Evolutionary conservation across 2,888 invertebrate genomes (phyloP), one percentile per base, ranked within the genome.

Genomic region (Napeogenes sylphis): DNA sequence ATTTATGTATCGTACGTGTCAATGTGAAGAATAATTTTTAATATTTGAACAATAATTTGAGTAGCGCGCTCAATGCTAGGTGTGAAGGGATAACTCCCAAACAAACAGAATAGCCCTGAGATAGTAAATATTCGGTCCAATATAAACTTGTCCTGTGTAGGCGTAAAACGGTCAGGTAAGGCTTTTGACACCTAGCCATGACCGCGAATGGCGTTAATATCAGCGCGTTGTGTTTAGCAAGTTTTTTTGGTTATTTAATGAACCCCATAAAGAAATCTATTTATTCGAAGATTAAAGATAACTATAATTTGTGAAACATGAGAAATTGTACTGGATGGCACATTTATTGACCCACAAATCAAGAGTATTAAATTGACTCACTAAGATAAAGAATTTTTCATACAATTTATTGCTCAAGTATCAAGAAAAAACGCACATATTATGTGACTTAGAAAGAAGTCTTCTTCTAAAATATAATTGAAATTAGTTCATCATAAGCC

Each of bases 171-270:
- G 82, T 79, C 90, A 89, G 90, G 90, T 90, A 90, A 88, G 84
- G 83, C 90, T 90, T 90, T 90, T 90, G 89, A 89, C 90, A 90
- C 90, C 90, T 90, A 86, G 78, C 82, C 75, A 75, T 73, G 76
- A 74, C 79, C 75, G 74, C 74, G 76, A 77, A 76, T 75, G 78
- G 88, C 83, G 90, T 88, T 84, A 87, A 86, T 83, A 80, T 85
- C 82, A 76, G 81, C 88, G 84, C 85, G 76, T 83, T 81, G 77
- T 84, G 81, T 85, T 90, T 90, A 87, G 82, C 87, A 73, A 75
- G 63, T 81, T 85, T 85, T 71, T 88, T 87, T 81, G 72, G 71
- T 69, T 84, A 72, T 87, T 83, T 84, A 79, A 77, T 75, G 70
- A 80, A 77, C 77, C 69, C 73, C 75, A 74, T 73, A 70, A 74